Conservation (phyloP, 2,888 invertebrate genomes). For the Oegoconia quadripuncta region DNA sequence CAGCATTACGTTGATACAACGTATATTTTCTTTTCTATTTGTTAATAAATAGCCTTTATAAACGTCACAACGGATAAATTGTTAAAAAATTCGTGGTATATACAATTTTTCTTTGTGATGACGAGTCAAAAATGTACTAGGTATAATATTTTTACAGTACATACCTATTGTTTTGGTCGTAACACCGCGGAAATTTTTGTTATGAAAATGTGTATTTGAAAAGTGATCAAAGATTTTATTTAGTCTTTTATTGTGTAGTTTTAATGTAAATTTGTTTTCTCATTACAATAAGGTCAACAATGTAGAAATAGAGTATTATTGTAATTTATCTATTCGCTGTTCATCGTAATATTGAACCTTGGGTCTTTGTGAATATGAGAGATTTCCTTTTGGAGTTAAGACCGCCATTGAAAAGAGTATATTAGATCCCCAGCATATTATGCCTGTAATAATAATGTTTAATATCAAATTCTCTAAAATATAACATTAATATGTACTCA, state of each 20-base stretch:
- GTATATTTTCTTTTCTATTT: slow-evolving; percentile 17
- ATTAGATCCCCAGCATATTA: too few relatives aligned
- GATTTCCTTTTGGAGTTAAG: background rate
- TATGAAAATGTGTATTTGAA: slow-evolving; percentile 4
- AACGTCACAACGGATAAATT: too few relatives aligned
- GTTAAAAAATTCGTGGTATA: background rate
- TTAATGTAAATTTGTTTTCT: slow-evolving; percentile 16
- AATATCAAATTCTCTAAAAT: too few relatives aligned
- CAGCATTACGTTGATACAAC: slow-evolving; percentile 20
- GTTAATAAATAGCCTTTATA: too few relatives aligned
- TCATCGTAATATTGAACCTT: background rate
- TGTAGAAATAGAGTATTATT: slow-evolving; percentile 19
- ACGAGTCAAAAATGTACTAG: background rate
- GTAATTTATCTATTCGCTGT: slow-evolving; percentile 7
- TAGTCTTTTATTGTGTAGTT: slow-evolving; percentile 6
- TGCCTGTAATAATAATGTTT: too few relatives aligned
- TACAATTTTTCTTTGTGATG: background rate
- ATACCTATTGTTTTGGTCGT: too few relatives aligned
- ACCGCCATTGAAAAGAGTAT: too few relatives aligned
- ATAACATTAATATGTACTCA: too few relatives aligned
- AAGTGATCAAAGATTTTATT: slow-evolving; percentile 22
- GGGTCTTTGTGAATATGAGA: background rate
- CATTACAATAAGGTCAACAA: slow-evolving; percentile 21
- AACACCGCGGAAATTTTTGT: background rate
- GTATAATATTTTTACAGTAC: too few relatives aligned